Evolutionary conservation across 1,140 invertebrate species (phyloP).

Genomic region (Aphelenchoides besseyi): DNA sequence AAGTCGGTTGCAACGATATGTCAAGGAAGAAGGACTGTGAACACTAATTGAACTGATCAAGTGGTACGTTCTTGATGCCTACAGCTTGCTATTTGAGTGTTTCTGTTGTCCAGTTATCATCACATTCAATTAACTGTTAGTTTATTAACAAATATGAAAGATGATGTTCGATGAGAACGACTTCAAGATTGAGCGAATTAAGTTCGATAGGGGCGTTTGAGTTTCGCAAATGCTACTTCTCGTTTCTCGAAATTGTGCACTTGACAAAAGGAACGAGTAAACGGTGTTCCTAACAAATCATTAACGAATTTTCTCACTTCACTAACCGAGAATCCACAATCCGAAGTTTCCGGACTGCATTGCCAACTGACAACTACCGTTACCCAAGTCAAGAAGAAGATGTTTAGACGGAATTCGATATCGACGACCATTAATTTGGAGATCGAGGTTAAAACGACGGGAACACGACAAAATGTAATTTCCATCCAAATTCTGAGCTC

Average conservation of each 20-base stretch:
- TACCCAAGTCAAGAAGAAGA: not conserved
- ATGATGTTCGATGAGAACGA: no score
- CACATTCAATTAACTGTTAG: no score
- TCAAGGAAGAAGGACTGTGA: no score
- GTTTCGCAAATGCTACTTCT: not conserved
- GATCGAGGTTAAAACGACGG: not conserved
- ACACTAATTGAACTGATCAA: no score
- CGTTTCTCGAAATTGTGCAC: slow-evolving; percentile 3
- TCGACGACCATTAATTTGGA: not conserved
- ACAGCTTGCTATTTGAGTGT: no score
- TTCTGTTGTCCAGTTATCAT: no score
- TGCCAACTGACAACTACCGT: not conserved
- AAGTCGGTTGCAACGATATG: no score
- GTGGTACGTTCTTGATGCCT: no score
- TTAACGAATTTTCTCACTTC: not conserved
- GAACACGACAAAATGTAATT: not conserved
- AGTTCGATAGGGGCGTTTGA: not conserved
- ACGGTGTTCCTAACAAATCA: not conserved
- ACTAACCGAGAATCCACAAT: slow-evolving; percentile 9
- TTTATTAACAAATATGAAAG: no score
- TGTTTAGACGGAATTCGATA: slow-evolving; percentile 2
- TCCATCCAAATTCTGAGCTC: not conserved
- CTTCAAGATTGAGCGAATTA: no score
- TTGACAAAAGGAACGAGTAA: not conserved
- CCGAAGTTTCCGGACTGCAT: not conserved